Base-by-base conservation (phyloP, 2,797 vertebrate genomes). In the Rousettus madagascariensis region DNA sequence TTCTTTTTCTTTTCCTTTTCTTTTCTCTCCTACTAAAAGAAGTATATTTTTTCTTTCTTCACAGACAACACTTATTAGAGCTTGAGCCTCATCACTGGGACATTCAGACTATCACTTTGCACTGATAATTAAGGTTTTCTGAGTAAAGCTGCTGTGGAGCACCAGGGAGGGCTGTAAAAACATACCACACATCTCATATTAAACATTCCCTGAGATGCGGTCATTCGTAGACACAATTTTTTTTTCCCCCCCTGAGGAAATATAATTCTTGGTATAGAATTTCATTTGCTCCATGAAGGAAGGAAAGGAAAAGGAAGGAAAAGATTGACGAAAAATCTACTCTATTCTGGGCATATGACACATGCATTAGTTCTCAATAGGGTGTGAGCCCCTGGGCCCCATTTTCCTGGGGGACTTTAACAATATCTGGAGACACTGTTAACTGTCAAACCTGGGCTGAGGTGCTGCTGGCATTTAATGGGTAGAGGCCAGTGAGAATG, bases 81-180 rank as follows among this genome's bases (percentile, higher is more conserved):
- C 38, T 33, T 28, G 20, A 24, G 65, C 6, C 13, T 94, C 82
- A 86, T 46, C 66, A 94, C 13, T 55, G 69, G 94, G 82, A 96
- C 98, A 95, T 69, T 46, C 75, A 82, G 22, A 53, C 59, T 49
- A n/a, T 96, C 41, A 30, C 59, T 97, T 97, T 94, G 33, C 80
- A 72, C 61, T 95, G 61, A 87, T 90, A 96, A 96, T 95, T 95
- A 77, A 84, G 6, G 19, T 59, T 91, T 90, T 46, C 11, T 65
- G 17, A 78, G 46, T 57, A 79, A 92, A 86, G 20, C 53, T 94
- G 19, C 22, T 78, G 4, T 30, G 16, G 24, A 79, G 7, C 85
- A 33, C 6, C 16, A 95, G 22, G 24, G 17, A 86, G 13, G 16
- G 8, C 24, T 95, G 33, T 61, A 74, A 94, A 92, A 92, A 41